Percentiles rank a stretch among this genome's conserved stretches.
Conservation (phyloP, 2,888 invertebrate genomes). For the Dryocosmus kuriphilus region DNA sequence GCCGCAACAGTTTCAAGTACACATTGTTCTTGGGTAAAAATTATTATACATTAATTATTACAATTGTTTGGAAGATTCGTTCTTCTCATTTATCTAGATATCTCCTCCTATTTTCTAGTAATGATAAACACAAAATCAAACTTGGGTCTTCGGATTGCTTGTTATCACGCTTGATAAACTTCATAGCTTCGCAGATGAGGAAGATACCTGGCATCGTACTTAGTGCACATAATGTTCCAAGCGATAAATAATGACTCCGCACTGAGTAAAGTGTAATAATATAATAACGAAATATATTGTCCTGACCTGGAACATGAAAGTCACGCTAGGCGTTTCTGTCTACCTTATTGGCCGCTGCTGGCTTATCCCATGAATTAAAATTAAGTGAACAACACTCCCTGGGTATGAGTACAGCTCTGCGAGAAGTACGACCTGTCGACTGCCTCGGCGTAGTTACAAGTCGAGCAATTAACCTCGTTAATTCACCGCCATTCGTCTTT, state of each 20-base stretch:
- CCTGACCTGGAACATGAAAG: slow-evolving; percentile 73
- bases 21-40: too few species aligned
- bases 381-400: slow-evolving; percentile 49
- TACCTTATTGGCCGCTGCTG: slow-evolving; percentile 65
- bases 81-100: too few species aligned
- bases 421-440: slow-evolving; percentile 33
- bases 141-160: too few species aligned
- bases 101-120: background rate
- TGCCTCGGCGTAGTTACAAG: slow-evolving; percentile 38
- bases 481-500: slow-evolving; percentile 44
- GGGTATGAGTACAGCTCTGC: slow-evolving; percentile 19
- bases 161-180: too few species aligned
- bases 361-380: slow-evolving; percentile 40
- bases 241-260: slow-evolving; percentile 57
- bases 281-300: slow-evolving; percentile 74
- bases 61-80: too few species aligned
- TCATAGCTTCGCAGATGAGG: slow-evolving; percentile 28
- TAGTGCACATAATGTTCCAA: slow-evolving; percentile 50
- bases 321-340: slow-evolving; percentile 71
- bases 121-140: slow-evolving; percentile 3
- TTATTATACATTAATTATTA: too few species aligned
- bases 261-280: slow-evolving; percentile 65
- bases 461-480: slow-evolving; percentile 57
- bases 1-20: too few species aligned
- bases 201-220: slow-evolving; percentile 52